A percentile compares a stretch with the other conserved stretches of the same genome.
These are phyloP conservation scores for Dasypolia templi DNA, from an alignment of 2,888 invertebrate species.

Conservation along the genomic window DNA sequence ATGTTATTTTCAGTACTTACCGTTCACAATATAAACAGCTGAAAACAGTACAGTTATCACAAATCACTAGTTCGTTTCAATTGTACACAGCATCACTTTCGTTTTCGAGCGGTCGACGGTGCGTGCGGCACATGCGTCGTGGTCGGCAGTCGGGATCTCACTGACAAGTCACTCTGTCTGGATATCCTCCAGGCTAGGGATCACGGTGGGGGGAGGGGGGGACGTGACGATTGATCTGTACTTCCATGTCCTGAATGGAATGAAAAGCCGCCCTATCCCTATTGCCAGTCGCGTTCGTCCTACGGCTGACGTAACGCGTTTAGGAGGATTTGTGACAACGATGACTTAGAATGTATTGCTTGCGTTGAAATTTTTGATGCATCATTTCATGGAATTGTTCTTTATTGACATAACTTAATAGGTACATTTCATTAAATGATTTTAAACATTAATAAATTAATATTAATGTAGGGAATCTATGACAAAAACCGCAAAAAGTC, in stretches of 20 bases:
- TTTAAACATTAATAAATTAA: too few relatives aligned
- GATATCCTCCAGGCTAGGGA: constrained; percentile 78
- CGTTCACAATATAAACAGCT: constrained; percentile 69
- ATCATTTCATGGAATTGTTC: neutral
- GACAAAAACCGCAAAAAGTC: too few relatives aligned
- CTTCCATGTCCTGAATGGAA: constrained; percentile 82
- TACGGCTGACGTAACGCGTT: constrained; percentile 36
- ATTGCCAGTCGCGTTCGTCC: constrained; percentile 61
- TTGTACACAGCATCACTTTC: constrained; percentile 84
- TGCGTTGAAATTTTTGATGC: constrained; percentile 14
- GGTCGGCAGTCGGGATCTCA: constrained; percentile 76
- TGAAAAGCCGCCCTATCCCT: constrained; percentile 77
- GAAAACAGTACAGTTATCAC: constrained; percentile 66
- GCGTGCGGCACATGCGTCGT: constrained; percentile 71
- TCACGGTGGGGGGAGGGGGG: constrained; percentile 70
- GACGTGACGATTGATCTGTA: constrained; percentile 86
- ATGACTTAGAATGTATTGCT: neutral
- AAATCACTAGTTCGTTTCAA: constrained; percentile 76
- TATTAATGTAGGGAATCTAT: too few relatives aligned
- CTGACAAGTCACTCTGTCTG: constrained; percentile 75
- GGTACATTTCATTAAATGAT: neutral
- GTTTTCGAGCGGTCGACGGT: constrained; percentile 64
- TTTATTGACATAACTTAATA: neutral
- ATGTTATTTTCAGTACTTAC: constrained; percentile 69
- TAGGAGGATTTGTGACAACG: constrained; percentile 5